Evolutionary conservation across 2,797 vertebrate genomes (phyloP).

Genomic region (Menidia menidia): DNA sequence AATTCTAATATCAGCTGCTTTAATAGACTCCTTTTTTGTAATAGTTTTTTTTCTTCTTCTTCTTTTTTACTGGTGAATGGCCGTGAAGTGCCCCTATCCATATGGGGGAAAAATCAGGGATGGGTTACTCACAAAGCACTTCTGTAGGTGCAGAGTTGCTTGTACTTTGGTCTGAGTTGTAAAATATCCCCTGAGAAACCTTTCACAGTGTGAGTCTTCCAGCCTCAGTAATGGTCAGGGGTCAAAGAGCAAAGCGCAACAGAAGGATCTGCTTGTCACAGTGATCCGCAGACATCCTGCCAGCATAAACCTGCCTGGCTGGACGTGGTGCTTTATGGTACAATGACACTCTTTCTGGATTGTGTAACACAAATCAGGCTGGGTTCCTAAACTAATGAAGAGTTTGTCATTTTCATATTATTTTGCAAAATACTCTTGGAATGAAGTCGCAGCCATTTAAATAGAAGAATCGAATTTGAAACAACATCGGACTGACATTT

Average conservation of each 20-base stretch:
- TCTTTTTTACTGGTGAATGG: constrained; percentile 13
- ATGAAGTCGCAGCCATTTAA: no score
- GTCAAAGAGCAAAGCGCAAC: constrained; percentile 62
- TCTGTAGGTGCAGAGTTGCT: constrained; percentile 34
- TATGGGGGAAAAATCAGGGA: constrained; percentile 59
- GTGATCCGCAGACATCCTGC: constrained; percentile 46
- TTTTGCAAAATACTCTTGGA: background rate
- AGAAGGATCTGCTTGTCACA: constrained; percentile 56
- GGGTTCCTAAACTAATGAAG: background rate
- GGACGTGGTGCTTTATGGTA: constrained; percentile 31
- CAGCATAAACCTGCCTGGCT: constrained; percentile 39
- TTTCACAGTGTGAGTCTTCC: constrained; percentile 63
- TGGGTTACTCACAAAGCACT: constrained; percentile 58
- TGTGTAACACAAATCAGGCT: constrained; percentile 4
- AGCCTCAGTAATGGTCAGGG: constrained; percentile 60
- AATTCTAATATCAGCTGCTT: background rate
- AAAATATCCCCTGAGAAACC: constrained; percentile 54
- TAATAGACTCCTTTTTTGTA: background rate
- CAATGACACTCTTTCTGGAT: constrained; percentile 12
- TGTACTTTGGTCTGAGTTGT: constrained; percentile 61
- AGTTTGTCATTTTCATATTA: background rate
- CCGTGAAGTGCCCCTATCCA: constrained; percentile 31
- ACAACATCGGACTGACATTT: background rate
- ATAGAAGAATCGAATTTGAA: no score
- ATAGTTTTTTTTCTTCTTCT: no score